A percentile compares a stretch with the other conserved stretches of the same genome.
Evolutionary conservation across 2,888 invertebrate species (phyloP).

Genomic region (Meiosimyza decipiens): DNA sequence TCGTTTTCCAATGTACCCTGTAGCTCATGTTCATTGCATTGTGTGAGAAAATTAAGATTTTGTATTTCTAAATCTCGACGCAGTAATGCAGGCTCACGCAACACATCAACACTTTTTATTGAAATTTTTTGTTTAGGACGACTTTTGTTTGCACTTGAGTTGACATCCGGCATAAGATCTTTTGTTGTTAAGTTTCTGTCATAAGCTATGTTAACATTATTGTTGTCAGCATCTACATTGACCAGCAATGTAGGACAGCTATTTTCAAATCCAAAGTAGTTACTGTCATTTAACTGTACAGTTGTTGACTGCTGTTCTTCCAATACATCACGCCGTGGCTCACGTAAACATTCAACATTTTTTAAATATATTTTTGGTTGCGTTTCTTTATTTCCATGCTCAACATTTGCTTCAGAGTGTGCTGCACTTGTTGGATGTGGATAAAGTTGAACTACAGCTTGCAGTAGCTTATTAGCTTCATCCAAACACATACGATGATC

Average conservation of each 20-base stretch:
- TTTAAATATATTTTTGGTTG: conserved; percentile 62
- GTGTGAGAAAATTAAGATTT: conserved; percentile 37
- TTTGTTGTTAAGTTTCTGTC: not conserved
- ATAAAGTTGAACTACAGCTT: conserved; percentile 24
- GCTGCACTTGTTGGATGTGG: not conserved
- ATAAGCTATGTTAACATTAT: not conserved
- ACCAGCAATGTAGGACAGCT: conserved; percentile 14
- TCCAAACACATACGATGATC: conserved; percentile 76
- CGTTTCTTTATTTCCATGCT: conserved; percentile 39
- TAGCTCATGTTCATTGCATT: conserved; percentile 37
- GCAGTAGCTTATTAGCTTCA: conserved; percentile 71
- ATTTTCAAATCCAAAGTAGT: conserved; percentile 32
- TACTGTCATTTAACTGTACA: conserved; percentile 39
- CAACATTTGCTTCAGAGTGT: not conserved
- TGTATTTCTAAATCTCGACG: conserved; percentile 55
- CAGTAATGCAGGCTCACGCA: conserved; percentile 59
- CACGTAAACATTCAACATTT: conserved; percentile 63
- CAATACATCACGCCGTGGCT: conserved; percentile 53
- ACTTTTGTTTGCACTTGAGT: not conserved
- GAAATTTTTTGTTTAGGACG: conserved; percentile 60
- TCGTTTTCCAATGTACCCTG: not conserved
- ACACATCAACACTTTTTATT: conserved; percentile 64
- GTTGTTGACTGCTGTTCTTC: conserved; percentile 44
- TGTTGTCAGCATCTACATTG: not conserved
- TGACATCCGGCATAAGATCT: conserved; percentile 1